phyloP scores from a whole-genome alignment of 2,888 invertebrate species.

The Mythimna impura region DNA sequence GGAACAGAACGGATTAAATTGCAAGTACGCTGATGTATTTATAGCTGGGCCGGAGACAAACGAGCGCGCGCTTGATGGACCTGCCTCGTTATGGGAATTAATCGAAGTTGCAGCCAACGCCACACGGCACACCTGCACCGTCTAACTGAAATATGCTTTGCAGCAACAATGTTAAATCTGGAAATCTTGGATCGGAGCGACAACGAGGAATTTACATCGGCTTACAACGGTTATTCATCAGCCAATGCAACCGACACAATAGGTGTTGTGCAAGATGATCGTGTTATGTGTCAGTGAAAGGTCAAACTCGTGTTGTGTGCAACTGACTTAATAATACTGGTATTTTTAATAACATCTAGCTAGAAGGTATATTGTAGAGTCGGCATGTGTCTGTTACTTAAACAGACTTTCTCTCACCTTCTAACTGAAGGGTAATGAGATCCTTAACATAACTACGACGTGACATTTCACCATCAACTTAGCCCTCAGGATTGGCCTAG shows the following conservation, averaged over 20 bases:
- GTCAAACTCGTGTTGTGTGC: conserved; percentile 54
- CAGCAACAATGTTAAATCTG: conserved; percentile 68
- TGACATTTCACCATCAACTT: neutral
- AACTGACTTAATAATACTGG: conserved; percentile 37
- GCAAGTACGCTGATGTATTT: conserved; percentile 90
- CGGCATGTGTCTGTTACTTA: neutral
- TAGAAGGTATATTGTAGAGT: neutral
- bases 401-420: conserved; percentile 4
- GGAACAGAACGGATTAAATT: conserved; percentile 89
- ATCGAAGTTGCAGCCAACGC: conserved; percentile 87
- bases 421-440: neutral
- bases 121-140: conserved; percentile 87
- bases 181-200: conserved; percentile 54
- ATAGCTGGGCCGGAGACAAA: conserved; percentile 89
- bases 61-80: conserved; percentile 89
- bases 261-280: conserved; percentile 46
- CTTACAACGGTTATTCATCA: conserved; percentile 43
- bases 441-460: neutral
- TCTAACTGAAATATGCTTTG: conserved; percentile 85
- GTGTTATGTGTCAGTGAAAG: conserved; percentile 49
- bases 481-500: neutral
- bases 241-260: conserved; percentile 44
- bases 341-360: conserved; percentile 38
- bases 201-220: conserved; percentile 38
- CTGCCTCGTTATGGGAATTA: conserved; percentile 90